Base-by-base conservation (phyloP, 92 coral and sea anemone genomes). In the Parazoanthus darwini region DNA sequence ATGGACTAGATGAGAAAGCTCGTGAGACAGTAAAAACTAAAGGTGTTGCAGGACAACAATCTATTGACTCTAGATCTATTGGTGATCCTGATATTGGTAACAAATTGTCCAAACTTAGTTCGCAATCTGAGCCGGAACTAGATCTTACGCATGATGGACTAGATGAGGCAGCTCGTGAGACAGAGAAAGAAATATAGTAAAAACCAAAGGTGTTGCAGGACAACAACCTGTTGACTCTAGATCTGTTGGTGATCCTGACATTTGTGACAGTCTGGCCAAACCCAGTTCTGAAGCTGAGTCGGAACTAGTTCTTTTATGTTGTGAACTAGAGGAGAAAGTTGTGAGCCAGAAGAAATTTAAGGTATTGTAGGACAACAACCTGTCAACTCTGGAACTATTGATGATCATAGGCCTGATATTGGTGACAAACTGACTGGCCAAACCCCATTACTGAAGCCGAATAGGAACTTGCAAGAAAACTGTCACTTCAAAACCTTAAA, bases 331-430 rank as follows among this genome's bases (percentile, higher is more conserved):
- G 8, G 18, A 70, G 26, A 42, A 1, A 23, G 44, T 37, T n/a
- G 43, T 58, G 66, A 58, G 66, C 66, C 22, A 58, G 22, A 79
- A 79, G 67, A n/a, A 48, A n/a, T 38, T 79, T 37, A 79, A 79
- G 54, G 54, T 20, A 3, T 35, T 77, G 29, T 33, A 79, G 39
- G n/a, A 14, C 66, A 58, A 58, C 66, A 58, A 58, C 66, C 66
- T 58, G 66, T 58, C 16, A 3, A 20, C 66, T 58, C 66, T 14
- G 18, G 66, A 20, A 20, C 66, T 58, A 14, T 15, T 58, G 66
- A 58, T 58, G 66, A 58, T 58, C 51, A 13, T 48, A 48, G 1
- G 51, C 4, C 20, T 15, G 66, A 58, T 58, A 58, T 0, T 58
- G 16, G 3, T 15, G 66, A 58, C 22, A 58, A 58, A 58, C 66